Percentiles rank a stretch among this genome's conserved stretches.
Evolutionary conservation across 2,888 invertebrate species (phyloP).

Genomic region (Andrena dorsata): DNA sequence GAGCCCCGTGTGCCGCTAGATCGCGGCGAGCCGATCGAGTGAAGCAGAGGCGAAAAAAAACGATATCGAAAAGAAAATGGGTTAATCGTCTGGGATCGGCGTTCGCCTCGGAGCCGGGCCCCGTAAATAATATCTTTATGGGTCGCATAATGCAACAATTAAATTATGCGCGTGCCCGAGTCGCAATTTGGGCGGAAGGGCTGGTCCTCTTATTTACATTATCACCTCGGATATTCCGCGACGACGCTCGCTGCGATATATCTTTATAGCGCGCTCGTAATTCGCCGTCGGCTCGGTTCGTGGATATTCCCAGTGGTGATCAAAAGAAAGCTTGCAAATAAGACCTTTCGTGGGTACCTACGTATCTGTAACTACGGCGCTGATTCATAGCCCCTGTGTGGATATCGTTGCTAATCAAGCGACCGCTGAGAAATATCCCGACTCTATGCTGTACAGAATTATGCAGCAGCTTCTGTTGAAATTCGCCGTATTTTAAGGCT

Average conservation of each 20-base stretch:
- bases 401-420: neutral
- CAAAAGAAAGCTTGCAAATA: neutral
- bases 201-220: constrained; percentile 32
- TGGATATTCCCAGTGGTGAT: neutral
- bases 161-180: constrained; percentile 37
- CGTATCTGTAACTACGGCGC: too few relatives aligned
- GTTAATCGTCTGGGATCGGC: constrained; percentile 9
- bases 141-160: constrained; percentile 41
- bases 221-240: constrained; percentile 22
- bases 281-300: neutral
- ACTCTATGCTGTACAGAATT: neutral
- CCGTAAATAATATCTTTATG: constrained; percentile 23
- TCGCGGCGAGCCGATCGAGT: constrained; percentile 8
- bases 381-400: neutral
- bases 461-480: neutral
- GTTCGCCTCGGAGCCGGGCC: neutral
- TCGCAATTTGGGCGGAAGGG: constrained; percentile 18
- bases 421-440: neutral
- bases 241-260: neutral
- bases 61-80: neutral
- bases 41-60: neutral
- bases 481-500: neutral
- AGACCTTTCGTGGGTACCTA: neutral
- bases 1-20: constrained; percentile 23
- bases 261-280: constrained; percentile 16